Evolutionary conservation across 2,888 invertebrate species (phyloP), one percentile per base, ranked within the genome.

Genomic region (Yponomeuta plumbellus): DNA sequence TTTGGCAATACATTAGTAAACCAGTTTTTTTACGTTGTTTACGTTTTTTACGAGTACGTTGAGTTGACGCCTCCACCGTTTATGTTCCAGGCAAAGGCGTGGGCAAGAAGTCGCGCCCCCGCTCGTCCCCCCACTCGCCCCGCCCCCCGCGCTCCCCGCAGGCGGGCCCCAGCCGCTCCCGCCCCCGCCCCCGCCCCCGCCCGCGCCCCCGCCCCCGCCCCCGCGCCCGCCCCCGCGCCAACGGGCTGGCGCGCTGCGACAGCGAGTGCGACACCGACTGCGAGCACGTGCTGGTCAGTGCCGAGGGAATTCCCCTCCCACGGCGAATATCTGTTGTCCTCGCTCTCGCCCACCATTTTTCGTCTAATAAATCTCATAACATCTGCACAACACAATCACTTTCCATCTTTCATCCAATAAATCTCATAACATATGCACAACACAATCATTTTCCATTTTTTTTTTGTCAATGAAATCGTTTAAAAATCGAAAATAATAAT

Each of bases 1-100:
- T n/a, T n/a, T n/a, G n/a, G n/a, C n/a, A n/a, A n/a, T n/a, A n/a
- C n/a, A n/a, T n/a, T n/a, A n/a, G 39, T 0, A 61, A 23, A 22
- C 20, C 6, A 5, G 8, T 23, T 61, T 61, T 52, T 5, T 17
- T 20, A 21, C 26, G 23, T n/a, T 11, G 11, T 3, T 2, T 17
- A 11, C 34, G 4, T 10, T n/a, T 10, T 61, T 61, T 11, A 21
- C 34, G 10, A 23, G 52, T 57, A 26, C 22, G 10, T 11, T n/a
- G n/a, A n/a, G n/a, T n/a, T n/a, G n/a, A n/a, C n/a, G n/a, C n/a
- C n/a, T n/a, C n/a, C n/a, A n/a, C 26, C 22, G 13, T 22, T 66
- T n/a, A 40, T 26, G 10, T 66, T 52, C 2, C 77, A 90, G 91
- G 91, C 2, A 91, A 91, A 70, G 91, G 91, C 6, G 78, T 89